Base-by-base conservation (phyloP, 1,140 invertebrate species). In the Philotrypesis tridentata region DNA sequence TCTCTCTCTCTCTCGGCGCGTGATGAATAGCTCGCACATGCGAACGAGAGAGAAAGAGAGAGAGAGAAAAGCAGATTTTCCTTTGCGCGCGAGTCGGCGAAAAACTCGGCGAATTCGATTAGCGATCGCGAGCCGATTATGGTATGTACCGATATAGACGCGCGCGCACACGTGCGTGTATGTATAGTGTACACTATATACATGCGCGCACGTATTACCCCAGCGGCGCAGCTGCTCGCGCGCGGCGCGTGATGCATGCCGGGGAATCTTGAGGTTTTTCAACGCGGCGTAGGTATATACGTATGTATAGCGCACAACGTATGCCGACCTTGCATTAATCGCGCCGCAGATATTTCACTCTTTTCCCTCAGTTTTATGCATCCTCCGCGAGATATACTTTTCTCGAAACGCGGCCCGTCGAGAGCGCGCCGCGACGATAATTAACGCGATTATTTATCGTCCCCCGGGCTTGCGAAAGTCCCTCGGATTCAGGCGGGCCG, bases 71-170 rank as follows among this genome's bases (percentile, higher is more conserved):
- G n/a, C n/a, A n/a, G 55, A 63, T 76, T 76, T 63, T 76, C 27
- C 61, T 61, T 63, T 74, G 21, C 8, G 21, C 48, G 48, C 8
- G 21, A 14, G 48, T 55, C 48, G 17, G 48, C 48, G 21, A 68
- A 73, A 40, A 33, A 43, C 4, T n/a, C 17, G 40, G 14, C 31
- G 48, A 21, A 17, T 79, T 79, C 37, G 75, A 79, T 73, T 63
- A 37, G 40, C 60, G 27, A 82, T 75, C 61, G 60, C 33, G 33
- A n/a, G n/a, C 61, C 70, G 84, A 55, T 65, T 82, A 55, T 70
- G 25, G 55, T 2, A 48, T n/a, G n/a, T n/a, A n/a, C n/a, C n/a
- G n/a, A n/a, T n/a, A n/a, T n/a, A n/a, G 61, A 40, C 27, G 40
- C 60, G 17, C 17, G 48, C 12, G 48, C 7, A 21, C 21, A 55